phyloP scores from a whole-genome alignment of 30 jellyfish, hydroid and myxozoan species.

The Cassiopea xamachana region DNA sequence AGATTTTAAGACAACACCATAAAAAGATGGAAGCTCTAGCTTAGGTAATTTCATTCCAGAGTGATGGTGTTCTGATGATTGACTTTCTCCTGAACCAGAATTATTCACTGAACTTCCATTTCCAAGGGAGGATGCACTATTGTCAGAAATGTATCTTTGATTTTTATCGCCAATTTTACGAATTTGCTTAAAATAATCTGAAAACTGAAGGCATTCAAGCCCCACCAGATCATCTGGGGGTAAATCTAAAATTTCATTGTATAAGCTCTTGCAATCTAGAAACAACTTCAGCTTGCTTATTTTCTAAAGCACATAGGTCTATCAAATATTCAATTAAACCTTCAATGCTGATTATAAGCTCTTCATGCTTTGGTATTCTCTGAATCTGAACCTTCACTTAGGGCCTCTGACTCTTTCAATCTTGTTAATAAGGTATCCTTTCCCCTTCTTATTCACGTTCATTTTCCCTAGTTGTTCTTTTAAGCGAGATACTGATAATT shows the following conservation, averaged over 20 bases:
- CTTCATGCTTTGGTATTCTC: background rate
- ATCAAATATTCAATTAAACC: background rate
- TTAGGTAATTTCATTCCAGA: constrained; percentile 17
- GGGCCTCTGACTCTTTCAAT: background rate
- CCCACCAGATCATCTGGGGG: constrained; percentile 9
- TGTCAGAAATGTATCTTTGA: constrained; percentile 21
- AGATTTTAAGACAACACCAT: constrained; percentile 1
- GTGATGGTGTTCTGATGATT: constrained; percentile 11
- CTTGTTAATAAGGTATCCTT: background rate
- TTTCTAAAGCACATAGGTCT: background rate
- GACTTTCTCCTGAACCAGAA: background rate
- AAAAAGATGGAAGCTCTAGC: background rate
- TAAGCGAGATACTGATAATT: background rate
- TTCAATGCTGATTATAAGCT: background rate
- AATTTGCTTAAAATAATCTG: constrained; percentile 15
- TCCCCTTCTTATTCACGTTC: background rate
- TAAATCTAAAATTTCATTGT: constrained; percentile 6
- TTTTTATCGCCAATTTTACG: constrained; percentile 16
- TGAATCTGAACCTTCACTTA: background rate
- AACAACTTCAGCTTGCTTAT: constrained; percentile 2
- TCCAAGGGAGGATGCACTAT: background rate
- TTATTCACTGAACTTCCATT: background rate
- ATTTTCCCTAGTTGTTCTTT: constrained; percentile 4
- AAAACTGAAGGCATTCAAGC: constrained; percentile 16
- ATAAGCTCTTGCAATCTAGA: constrained; percentile 15